These are phyloP conservation scores for Caenorhabditis briggsae DNA, from an alignment of 1,140 invertebrate species.

Conservation along the genomic window DNA sequence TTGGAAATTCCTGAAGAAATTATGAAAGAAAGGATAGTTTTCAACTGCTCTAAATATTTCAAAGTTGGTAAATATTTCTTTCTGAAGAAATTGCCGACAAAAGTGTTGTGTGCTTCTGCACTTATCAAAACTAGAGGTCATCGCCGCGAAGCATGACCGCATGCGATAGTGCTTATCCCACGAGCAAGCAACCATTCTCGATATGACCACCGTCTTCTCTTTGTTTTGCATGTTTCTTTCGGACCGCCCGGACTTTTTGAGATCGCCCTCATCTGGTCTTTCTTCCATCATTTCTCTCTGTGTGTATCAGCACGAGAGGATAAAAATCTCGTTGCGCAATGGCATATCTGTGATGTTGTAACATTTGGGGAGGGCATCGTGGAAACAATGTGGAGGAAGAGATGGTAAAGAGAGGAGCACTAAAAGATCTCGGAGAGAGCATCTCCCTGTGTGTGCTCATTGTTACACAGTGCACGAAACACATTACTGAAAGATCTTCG, in stretches of 20 bases:
- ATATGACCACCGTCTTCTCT: background rate
- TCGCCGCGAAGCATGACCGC: conserved; percentile 13
- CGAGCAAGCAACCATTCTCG: conserved; percentile 6
- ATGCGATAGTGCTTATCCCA: conserved; percentile 29
- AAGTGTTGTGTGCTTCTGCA: background rate
- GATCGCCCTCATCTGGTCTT: background rate
- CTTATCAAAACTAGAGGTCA: conserved; percentile 36
- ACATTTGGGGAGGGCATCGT: conserved; percentile 20
- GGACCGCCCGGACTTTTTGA: conserved; percentile 40
- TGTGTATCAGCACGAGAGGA: conserved; percentile 21
- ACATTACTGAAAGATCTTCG: conserved; percentile 21
- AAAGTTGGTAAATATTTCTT: too few relatives aligned
- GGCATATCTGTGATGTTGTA: conserved; percentile 50
- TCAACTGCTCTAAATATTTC: too few relatives aligned
- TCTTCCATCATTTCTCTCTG: background rate
- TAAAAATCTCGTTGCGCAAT: conserved; percentile 51
- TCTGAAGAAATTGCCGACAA: background rate
- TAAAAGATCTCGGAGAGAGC: conserved; percentile 48
- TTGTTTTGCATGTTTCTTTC: conserved; percentile 27
- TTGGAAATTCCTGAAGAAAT: too few relatives aligned
- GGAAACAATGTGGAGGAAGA: background rate
- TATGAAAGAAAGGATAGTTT: too few relatives aligned
- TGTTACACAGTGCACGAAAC: conserved; percentile 43
- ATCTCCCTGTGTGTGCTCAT: conserved; percentile 25
- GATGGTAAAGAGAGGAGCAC: conserved; percentile 15